phyloP scores from a whole-genome alignment of 2,797 vertebrate species.

The Parotocinclus haroldoi region DNA sequence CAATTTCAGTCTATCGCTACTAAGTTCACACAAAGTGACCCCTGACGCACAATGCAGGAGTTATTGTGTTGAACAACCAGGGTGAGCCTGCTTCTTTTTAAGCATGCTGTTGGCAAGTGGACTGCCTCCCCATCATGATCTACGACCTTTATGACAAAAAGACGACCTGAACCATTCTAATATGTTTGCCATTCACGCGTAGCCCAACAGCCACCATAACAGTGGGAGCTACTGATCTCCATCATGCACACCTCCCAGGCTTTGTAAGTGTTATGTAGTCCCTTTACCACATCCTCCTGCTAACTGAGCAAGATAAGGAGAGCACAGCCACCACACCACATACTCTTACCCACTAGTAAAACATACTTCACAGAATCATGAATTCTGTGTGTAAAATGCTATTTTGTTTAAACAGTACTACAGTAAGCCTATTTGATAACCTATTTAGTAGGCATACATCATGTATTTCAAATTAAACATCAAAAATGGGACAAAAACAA shows the following conservation, averaged over 20 bases:
- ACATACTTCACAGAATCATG: neutral
- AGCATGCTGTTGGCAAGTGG: constrained; percentile 19
- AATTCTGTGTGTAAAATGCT: no score
- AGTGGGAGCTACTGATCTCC: constrained; percentile 53
- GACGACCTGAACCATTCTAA: constrained; percentile 6
- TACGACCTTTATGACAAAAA: constrained; percentile 39
- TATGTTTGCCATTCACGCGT: constrained; percentile 15
- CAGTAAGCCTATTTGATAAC: no score
- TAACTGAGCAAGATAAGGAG: constrained; percentile 43
- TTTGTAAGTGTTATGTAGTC: constrained; percentile 32
- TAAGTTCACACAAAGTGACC: no score
- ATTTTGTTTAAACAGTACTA: no score
- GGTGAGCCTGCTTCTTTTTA: constrained; percentile 31
- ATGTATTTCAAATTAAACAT: no score
- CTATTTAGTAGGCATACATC: no score
- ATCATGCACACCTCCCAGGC: constrained; percentile 30
- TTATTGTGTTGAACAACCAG: neutral
- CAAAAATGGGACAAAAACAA: no score
- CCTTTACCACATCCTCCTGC: constrained; percentile 46
- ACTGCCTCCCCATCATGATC: constrained; percentile 28
- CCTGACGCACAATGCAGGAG: no score
- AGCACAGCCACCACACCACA: constrained; percentile 28
- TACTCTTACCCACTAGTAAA: neutral
- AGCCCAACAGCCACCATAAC: constrained; percentile 51
- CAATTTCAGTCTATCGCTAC: neutral